Conservation (phyloP, 2,797 vertebrate species). For the Knipowitschia caucasica region DNA sequence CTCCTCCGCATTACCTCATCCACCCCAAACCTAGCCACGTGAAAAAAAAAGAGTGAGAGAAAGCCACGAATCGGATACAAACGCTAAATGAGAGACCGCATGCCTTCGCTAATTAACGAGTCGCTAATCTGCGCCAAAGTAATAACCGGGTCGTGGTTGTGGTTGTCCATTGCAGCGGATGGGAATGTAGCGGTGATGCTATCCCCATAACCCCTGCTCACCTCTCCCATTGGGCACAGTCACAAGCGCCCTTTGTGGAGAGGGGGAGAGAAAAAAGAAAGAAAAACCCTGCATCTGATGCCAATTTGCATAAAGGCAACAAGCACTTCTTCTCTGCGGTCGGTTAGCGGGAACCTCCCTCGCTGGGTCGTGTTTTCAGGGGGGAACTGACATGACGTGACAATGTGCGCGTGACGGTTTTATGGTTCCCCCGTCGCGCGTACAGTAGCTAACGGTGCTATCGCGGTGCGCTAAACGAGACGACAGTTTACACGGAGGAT, state of each 20-base stretch:
- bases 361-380: constrained; percentile 32
- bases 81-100: constrained; percentile 29
- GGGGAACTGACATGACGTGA: constrained; percentile 43
- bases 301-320: constrained; percentile 82
- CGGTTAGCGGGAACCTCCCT: constrained; percentile 31
- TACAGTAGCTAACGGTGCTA: constrained; percentile 38
- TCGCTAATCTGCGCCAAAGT: constrained; percentile 65
- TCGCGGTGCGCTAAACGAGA: constrained; percentile 20
- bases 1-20: constrained; percentile 49
- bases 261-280: constrained; percentile 16
- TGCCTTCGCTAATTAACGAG: constrained; percentile 67
- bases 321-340: constrained; percentile 62
- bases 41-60: constrained; percentile 22
- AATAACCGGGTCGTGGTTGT: constrained; percentile 61
- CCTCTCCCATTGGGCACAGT: constrained; percentile 65
- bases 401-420: constrained; percentile 48
- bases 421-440: constrained; percentile 44
- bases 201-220: constrained; percentile 77
- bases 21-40: too few relatives aligned
- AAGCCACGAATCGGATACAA: constrained; percentile 48
- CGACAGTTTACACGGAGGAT: constrained; percentile 12
- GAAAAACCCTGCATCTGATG: constrained; percentile 67
- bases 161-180: constrained; percentile 67
- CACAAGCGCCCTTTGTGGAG: constrained; percentile 76
- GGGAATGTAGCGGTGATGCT: constrained; percentile 73